Percentiles rank a stretch among this genome's conserved stretches.
These are phyloP conservation scores for Tetanocera ferruginea DNA, from an alignment of 2,888 invertebrate species.

Conservation along the genomic window DNA sequence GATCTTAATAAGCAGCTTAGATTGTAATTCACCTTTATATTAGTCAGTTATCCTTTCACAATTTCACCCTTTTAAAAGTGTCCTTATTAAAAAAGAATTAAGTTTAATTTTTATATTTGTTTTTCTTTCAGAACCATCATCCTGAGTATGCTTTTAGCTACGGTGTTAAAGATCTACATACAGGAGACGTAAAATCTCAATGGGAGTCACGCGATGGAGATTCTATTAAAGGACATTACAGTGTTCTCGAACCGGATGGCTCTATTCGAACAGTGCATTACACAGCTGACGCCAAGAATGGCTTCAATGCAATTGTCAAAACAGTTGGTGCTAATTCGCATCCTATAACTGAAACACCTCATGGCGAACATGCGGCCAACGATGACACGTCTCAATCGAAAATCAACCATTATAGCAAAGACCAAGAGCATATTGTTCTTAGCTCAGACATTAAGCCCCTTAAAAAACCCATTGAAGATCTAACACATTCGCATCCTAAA, in stretches of 20 bases:
- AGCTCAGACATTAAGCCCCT: conserved; percentile 66
- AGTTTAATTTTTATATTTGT: conserved; percentile 15
- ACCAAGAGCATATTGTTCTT: conserved; percentile 69
- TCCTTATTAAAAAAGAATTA: neutral
- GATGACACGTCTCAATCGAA: conserved; percentile 69
- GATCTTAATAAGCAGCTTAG: too few relatives aligned
- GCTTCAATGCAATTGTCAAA: conserved; percentile 73
- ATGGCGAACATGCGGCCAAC: conserved; percentile 53
- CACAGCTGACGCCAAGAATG: conserved; percentile 72
- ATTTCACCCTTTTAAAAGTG: neutral
- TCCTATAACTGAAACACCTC: conserved; percentile 65
- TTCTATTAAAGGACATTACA: conserved; percentile 74
- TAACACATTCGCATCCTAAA: conserved; percentile 64
- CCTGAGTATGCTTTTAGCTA: conserved; percentile 74
- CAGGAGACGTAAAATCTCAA: conserved; percentile 74
- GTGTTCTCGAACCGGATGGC: conserved; percentile 78
- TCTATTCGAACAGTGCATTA: conserved; percentile 73
- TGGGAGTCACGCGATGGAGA: conserved; percentile 74
- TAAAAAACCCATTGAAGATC: conserved; percentile 63
- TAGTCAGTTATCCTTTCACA: too few relatives aligned
- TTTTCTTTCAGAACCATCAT: conserved; percentile 68
- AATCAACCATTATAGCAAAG: conserved; percentile 69
- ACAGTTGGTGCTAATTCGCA: conserved; percentile 69
- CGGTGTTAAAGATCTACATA: conserved; percentile 73
- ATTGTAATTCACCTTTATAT: too few relatives aligned